Evolutionary conservation across 2,113 vertebrate genomes (phyloP).

Genomic region (Casuarius casuarius): DNA sequence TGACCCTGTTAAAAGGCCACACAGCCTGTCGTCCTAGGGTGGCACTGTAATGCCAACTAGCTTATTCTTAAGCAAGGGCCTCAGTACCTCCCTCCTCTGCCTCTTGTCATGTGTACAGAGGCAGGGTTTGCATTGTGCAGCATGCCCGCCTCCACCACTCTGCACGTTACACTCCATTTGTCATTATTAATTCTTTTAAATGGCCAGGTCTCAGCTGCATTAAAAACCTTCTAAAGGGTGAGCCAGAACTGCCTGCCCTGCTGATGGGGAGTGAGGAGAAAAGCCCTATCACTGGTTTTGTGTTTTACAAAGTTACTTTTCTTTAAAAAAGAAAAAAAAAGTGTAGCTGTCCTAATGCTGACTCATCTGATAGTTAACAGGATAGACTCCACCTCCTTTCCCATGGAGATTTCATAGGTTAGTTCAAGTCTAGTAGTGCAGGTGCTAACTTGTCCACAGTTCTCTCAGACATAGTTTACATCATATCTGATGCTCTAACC

Average conservation of each 20-base stretch:
- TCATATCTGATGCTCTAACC: constrained; percentile 30
- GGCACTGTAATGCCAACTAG: background rate
- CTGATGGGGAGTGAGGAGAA: background rate
- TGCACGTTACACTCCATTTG: background rate
- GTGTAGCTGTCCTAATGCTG: background rate
- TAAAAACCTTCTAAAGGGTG: background rate
- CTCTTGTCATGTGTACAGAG: background rate
- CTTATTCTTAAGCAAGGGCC: background rate
- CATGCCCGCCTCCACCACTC: background rate
- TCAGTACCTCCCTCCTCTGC: background rate
- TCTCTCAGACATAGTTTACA: background rate
- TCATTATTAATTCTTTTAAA: background rate
- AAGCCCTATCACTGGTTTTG: background rate
- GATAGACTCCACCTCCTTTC: background rate
- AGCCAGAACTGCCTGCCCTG: background rate
- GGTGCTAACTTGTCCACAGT: constrained; percentile 6
- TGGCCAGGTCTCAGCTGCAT: background rate
- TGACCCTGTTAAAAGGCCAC: background rate
- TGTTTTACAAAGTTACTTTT: background rate
- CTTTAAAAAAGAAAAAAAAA: background rate
- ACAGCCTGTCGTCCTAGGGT: background rate
- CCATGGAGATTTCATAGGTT: background rate
- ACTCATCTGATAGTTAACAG: background rate
- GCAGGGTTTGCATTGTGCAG: background rate
- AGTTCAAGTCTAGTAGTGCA: constrained; percentile 29